phyloP scores from a whole-genome alignment of 2,113 vertebrate genomes.

The Fulmarus glacialis region DNA sequence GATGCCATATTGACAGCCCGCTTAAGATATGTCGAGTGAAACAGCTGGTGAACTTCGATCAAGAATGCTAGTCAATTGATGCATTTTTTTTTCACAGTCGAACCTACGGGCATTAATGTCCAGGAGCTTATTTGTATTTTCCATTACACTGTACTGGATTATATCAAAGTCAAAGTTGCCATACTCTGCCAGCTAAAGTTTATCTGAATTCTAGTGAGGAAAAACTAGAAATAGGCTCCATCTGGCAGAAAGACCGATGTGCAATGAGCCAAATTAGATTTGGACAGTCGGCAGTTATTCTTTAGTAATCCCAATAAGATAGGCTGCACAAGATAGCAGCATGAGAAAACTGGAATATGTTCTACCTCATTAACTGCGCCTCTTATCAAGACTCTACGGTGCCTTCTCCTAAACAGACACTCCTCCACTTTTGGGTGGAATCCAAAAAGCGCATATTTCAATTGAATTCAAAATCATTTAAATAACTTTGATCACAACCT shows the following conservation, averaged over 20 bases:
- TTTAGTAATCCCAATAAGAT: conserved; percentile 14
- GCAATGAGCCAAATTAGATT: conserved; percentile 30
- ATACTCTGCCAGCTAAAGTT: not conserved
- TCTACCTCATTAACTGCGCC: not conserved
- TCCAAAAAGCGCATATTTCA: not conserved
- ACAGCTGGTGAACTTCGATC: not conserved
- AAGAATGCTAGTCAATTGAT: not conserved
- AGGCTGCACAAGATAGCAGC: conserved; percentile 13
- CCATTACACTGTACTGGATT: not conserved
- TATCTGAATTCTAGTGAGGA: conserved; percentile 18
- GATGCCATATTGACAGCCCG: not conserved
- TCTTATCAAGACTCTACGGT: conserved; percentile 28
- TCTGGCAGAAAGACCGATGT: not conserved
- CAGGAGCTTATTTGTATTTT: conserved; percentile 11
- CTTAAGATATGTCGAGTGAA: not conserved
- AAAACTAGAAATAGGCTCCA: conserved; percentile 19
- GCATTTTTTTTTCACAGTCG: not conserved
- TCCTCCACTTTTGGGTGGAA: not conserved
- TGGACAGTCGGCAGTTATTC: not conserved
- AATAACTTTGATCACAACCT: conserved; percentile 37
- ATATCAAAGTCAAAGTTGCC: conserved; percentile 8
- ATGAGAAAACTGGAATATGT: conserved; percentile 13
- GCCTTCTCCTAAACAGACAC: conserved; percentile 8
- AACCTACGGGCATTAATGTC: not conserved
- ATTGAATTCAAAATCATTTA: not conserved